Conservation (phyloP, 2,797 vertebrate species). For the Oreortyx pictus region DNA sequence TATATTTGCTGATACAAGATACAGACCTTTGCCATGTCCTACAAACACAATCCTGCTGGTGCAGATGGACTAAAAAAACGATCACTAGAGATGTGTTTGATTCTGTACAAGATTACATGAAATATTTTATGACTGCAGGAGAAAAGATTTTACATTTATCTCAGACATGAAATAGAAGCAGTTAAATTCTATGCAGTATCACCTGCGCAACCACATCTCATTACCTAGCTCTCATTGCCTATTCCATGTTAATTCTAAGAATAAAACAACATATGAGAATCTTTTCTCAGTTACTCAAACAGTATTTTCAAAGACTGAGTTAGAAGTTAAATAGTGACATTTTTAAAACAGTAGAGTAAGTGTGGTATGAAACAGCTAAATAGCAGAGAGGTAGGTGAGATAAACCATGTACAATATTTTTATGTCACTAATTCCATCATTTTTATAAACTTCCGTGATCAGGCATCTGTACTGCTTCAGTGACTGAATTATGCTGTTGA, state of each 20-base stretch:
- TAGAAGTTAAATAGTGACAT: not conserved
- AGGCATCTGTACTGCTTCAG: not conserved
- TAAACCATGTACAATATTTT: not conserved
- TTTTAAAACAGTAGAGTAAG: slow-evolving; percentile 7
- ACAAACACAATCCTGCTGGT: not conserved
- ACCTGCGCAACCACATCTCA: not conserved
- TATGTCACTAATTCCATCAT: not conserved
- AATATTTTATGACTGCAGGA: not conserved
- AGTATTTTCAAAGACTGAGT: not conserved
- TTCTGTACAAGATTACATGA: not conserved
- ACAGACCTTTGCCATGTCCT: not conserved
- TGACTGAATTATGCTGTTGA: not conserved
- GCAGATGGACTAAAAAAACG: not conserved
- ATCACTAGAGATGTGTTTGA: not conserved
- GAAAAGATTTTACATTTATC: not conserved
- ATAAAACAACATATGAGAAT: not conserved
- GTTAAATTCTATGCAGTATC: not conserved
- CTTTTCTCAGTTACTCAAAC: slow-evolving; percentile 1
- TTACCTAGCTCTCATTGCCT: not conserved
- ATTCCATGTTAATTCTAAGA: not conserved
- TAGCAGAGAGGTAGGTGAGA: not conserved
- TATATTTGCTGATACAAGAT: not conserved
- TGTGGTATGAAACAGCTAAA: not conserved
- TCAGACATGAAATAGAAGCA: not conserved
- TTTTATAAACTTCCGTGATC: not conserved